Percentiles rank a stretch among this genome's conserved stretches.
Conservation (phyloP, 2,888 invertebrate genomes). For the Acanthoscelides obtectus region DNA sequence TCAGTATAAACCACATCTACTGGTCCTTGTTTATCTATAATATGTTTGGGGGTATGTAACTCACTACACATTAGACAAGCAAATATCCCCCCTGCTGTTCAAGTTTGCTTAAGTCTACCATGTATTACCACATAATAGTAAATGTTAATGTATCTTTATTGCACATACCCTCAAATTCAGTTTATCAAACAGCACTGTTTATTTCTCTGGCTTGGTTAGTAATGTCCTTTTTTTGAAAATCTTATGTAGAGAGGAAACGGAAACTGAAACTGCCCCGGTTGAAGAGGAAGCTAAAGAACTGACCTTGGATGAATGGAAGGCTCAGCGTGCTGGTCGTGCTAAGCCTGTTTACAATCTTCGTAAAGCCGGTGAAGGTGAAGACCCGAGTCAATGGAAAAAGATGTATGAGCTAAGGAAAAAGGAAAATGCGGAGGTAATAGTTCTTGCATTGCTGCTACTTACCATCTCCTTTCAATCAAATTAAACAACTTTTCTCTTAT, state of each 20-base stretch:
- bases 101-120: no score
- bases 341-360: slow-evolving; percentile 88
- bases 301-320: slow-evolving; percentile 94
- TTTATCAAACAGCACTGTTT: no score
- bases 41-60: no score
- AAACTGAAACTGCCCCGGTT: slow-evolving; percentile 43
- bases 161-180: no score
- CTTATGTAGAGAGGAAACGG: slow-evolving; percentile 37
- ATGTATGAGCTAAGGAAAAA: slow-evolving; percentile 76
- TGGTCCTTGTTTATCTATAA: no score
- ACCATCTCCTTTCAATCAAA: no score
- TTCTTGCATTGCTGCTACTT: not conserved
- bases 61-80: no score
- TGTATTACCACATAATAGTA: no score
- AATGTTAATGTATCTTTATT: no score
- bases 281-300: slow-evolving; percentile 82
- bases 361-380: slow-evolving; percentile 92
- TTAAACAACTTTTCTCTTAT: no score
- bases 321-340: slow-evolving; percentile 71
- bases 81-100: no score
- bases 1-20: no score
- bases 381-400: slow-evolving; percentile 87
- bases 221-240: not conserved
- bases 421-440: slow-evolving; percentile 51
- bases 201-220: not conserved